phyloP scores from a whole-genome alignment of 2,888 invertebrate species.

The Cinara cedri region DNA sequence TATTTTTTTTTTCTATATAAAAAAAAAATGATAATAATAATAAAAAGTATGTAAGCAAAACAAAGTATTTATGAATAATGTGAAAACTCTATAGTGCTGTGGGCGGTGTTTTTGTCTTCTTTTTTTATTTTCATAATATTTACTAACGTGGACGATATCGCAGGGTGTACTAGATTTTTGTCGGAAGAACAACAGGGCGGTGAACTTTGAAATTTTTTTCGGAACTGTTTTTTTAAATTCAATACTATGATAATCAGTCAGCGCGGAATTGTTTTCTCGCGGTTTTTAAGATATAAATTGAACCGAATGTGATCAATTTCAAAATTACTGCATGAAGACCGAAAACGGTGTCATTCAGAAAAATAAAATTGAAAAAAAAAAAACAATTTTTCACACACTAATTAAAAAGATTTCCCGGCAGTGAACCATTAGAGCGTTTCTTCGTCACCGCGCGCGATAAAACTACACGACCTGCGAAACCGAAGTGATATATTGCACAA shows the following conservation, averaged over 20 bases:
- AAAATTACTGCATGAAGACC: conserved; percentile 25
- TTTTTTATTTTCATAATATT: conserved; percentile 6
- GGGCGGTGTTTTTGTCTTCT: neutral
- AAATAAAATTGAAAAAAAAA: no score
- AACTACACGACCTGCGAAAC: neutral
- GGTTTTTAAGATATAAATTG: neutral
- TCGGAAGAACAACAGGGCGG: neutral
- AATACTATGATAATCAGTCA: conserved; percentile 21
- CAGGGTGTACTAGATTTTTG: conserved; percentile 22
- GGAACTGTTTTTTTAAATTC: conserved; percentile 12
- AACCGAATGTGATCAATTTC: conserved; percentile 19
- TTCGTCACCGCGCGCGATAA: neutral
- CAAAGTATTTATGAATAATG: conserved; percentile 43
- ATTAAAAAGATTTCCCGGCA: conserved; percentile 29
- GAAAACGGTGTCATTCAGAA: neutral
- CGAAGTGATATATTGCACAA: neutral
- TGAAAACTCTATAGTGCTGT: conserved; percentile 33
- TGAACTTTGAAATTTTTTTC: neutral
- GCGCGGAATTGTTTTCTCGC: neutral
- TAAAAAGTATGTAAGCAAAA: conserved; percentile 26
- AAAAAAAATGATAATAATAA: neutral
- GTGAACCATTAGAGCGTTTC: conserved; percentile 30
- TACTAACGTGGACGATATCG: conserved; percentile 21
- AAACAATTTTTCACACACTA: conserved; percentile 9
- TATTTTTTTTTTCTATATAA: neutral